Evolutionary conservation across 2,888 invertebrate species (phyloP), one percentile per base, ranked within the genome.

Genomic region (Allophyes oxyacanthae): DNA sequence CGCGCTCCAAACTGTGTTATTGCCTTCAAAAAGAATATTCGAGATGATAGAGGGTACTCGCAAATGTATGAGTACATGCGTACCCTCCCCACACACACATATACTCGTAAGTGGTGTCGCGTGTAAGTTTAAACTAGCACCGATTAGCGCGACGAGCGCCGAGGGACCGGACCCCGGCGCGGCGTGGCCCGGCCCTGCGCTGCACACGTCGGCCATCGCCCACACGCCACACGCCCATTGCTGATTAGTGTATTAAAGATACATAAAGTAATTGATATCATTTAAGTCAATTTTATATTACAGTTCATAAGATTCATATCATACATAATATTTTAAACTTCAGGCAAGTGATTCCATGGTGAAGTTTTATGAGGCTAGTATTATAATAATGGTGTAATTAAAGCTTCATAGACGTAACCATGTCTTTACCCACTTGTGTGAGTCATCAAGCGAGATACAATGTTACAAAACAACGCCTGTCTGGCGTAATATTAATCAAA

Each of bases 401-500:
- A 40, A 58, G 34, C 14, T 40, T 3, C 30, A 13, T 38, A 25
- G 33, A 37, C 36, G 4, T 6, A 15, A 33, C 11, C 13, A 15
- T 33, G 1, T 15, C 14, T 25, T 40, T n/a, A 15, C 11, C 9
- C n/a, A 20, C n/a, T 11, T 25, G 44, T 37, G 37, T 10, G 50
- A n/a, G 36, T 25, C n/a, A 6, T 8, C 28, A 7, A 8, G 33
- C 33, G 30, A n/a, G 32, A 25, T 36, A 11, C 30, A 7, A 8
- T 20, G 11, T 4, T 4, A 20, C n/a, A 33, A 14, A 9, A 10
- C 30, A 7, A 38, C 11, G 43, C 30, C 30, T 46, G 25, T 34
- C 34, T 20, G 26, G 25, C 33, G 37, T 34, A 45, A 67, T 64
- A 61, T 67, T 53, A 67, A 67, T 61, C 43, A 43, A 67, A 64